These are phyloP conservation scores for Boulengeromyrus knoepffleri DNA, from an alignment of 2,113 vertebrate genomes.

Conservation along the genomic window DNA sequence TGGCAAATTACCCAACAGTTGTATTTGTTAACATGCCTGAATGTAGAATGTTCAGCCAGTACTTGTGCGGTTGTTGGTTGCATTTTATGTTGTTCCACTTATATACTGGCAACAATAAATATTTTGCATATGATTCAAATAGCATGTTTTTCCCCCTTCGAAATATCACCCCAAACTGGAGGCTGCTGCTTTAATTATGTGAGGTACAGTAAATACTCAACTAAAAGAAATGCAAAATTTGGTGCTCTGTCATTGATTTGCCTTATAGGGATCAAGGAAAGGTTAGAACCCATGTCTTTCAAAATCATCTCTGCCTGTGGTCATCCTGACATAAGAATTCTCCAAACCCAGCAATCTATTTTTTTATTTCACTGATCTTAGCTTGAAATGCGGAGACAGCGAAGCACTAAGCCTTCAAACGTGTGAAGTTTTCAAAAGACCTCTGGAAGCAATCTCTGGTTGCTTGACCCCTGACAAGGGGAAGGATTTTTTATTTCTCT, in stretches of 20 bases:
- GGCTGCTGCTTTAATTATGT: not conserved
- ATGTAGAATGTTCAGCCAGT: not conserved
- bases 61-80: not conserved
- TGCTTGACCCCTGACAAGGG: constrained; percentile 92
- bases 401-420: constrained; percentile 94
- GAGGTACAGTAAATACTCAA: constrained; percentile 36
- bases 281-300: constrained; percentile 58
- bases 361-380: constrained; percentile 86
- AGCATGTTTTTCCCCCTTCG: not conserved
- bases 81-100: not conserved
- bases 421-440: constrained; percentile 98
- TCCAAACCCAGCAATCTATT: constrained; percentile 55
- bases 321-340: constrained; percentile 67
- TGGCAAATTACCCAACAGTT: not conserved
- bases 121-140: not conserved
- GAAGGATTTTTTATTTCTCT: constrained; percentile 79
- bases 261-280: constrained; percentile 61
- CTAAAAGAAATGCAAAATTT: constrained; percentile 55
- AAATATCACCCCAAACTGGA: not conserved
- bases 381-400: constrained; percentile 88
- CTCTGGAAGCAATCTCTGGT: constrained; percentile 95
- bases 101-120: not conserved
- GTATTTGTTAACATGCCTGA: not conserved
- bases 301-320: constrained; percentile 51
- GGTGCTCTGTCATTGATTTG: constrained; percentile 61